A percentile compares a stretch with the other conserved stretches of the same genome.
These are phyloP conservation scores for Benthosema pterotum DNA, from an alignment of 2,797 vertebrate species.

Conservation along the genomic window DNA sequence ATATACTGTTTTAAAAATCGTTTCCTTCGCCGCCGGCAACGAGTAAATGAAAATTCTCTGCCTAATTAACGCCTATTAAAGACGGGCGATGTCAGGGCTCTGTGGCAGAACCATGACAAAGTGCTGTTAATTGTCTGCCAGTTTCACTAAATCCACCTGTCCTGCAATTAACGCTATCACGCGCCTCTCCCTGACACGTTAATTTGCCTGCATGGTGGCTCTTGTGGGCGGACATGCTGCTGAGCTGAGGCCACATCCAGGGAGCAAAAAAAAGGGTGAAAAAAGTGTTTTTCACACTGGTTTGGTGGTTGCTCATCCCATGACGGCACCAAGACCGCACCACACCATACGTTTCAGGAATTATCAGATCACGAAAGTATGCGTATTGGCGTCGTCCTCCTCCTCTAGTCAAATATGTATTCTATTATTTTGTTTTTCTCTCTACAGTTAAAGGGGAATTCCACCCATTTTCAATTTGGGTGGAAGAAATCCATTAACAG, in stretches of 20 bases:
- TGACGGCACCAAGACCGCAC: slow-evolving; percentile 29
- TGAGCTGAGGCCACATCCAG: slow-evolving; percentile 61
- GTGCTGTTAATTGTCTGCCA: slow-evolving; percentile 86
- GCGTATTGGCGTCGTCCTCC: slow-evolving; percentile 2
- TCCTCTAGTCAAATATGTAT: not conserved
- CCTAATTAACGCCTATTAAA: slow-evolving; percentile 85
- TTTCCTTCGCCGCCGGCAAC: slow-evolving; percentile 59
- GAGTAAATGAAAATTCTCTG: slow-evolving; percentile 78
- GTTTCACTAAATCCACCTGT: slow-evolving; percentile 84
- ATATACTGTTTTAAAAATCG: slow-evolving; percentile 8
- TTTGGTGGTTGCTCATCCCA: slow-evolving; percentile 42
- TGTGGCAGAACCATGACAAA: slow-evolving; percentile 83
- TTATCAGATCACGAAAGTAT: slow-evolving; percentile 18
- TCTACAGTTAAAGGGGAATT: no score
- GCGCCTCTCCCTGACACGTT: slow-evolving; percentile 63
- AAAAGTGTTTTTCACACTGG: slow-evolving; percentile 55
- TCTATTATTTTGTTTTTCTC: not conserved
- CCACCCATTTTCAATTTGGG: no score
- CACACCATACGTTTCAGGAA: slow-evolving; percentile 30
- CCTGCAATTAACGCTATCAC: slow-evolving; percentile 69
- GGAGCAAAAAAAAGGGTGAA: slow-evolving; percentile 62
- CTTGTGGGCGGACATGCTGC: slow-evolving; percentile 50
- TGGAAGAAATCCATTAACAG: no score
- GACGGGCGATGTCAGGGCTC: slow-evolving; percentile 80
- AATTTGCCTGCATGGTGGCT: slow-evolving; percentile 51